Base-by-base conservation (phyloP, 2,888 invertebrate genomes). In the Drosophila nr. medialis region DNA sequence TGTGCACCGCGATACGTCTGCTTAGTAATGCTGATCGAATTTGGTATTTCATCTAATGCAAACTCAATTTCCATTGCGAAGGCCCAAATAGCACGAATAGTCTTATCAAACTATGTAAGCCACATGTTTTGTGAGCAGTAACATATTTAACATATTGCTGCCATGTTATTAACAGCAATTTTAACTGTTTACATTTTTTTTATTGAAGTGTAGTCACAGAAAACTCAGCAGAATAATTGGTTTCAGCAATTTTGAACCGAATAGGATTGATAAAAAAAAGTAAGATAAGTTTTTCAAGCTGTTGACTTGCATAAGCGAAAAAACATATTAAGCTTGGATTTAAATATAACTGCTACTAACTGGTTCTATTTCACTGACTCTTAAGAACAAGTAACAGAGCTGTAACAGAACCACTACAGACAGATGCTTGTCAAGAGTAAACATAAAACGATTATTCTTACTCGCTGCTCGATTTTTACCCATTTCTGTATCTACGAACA, bases 31-130 rank as follows among this genome's bases (percentile, higher is more conserved):
- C 58, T 72, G 64, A 64, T 61, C 24, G 48, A 53, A 42, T 59
- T 49, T 36, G 38, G 30, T 27, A 67, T 50, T 71, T 80, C 53
- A 74, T 77, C 49, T 51, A 51, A 30, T 34, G 48, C 32, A 32
- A 59, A 42, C 60, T 51, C 53, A 64, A 73, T 59, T 70, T 80
- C 80, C 83, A 83, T 83, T 48, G 51, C 75, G 58, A 64, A 34
- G 21, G 51, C 56, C 61, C 55, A 63, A 51, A 27, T 1, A 11
- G 7, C 13, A 24, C 8, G 15, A 45, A 45, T 40, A 15, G 11
- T 64, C 32, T 78, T 61, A 74, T 77, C 60, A 36, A 60, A 51
- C 40, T 40, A 38, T 27, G 38, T 36, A 56, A 70, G 42, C 11
- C 77, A 69, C 77, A 76, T 73, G 76, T 55, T 68, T 8, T 32